Evolutionary conservation across 2,888 invertebrate species (phyloP), one percentile per base, ranked within the genome.

Genomic region (Smittia aterrima): DNA sequence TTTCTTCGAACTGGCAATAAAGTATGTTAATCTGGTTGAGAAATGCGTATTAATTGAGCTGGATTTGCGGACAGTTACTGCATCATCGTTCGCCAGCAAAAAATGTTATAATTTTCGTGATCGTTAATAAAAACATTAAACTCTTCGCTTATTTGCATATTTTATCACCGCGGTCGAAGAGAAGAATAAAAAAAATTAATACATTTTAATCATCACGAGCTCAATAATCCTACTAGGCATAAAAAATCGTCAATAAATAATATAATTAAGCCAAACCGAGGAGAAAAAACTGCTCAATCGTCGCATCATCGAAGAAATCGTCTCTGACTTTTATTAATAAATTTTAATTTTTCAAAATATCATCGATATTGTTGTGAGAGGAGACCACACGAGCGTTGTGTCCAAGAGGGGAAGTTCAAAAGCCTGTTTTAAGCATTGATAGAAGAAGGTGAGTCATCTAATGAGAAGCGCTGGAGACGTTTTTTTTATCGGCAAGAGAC

Each of bases 91-190:
- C 58, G n/a, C n/a, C 58, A 58, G 13, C 20, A 22, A 47, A 16
- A 47, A 47, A 16, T 32, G 32, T 32, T 32, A 32, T 32, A 32
- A 32, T 32, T 47, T 47, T 18, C 58, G 58, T 6, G 16, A n/a
- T 47, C 9, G 58, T 58, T 58, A 58, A 58, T 58, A 72, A 72
- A 72, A 72, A 38, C 62, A 62, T 72, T 72, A 72, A 72, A 72
- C 54, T 62, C 27, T 54, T 72, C 72, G 64, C 64, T 64, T 22
- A 64, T 64, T 64, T 25, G 20, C 72, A 72, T 72, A 72, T 72
- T 72, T 72, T 58, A 72, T 32, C 72, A 27, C 38, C 58, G 22
- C 47, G 25, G 4, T 18, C 58, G 22, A 20, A 22, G n/a, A 2
- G 58, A 13, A 22, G n/a, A 58, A 58, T 58, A 22, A 58, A 13